Conservation (phyloP, 2,888 invertebrate genomes). For the Amiota mariae region DNA sequence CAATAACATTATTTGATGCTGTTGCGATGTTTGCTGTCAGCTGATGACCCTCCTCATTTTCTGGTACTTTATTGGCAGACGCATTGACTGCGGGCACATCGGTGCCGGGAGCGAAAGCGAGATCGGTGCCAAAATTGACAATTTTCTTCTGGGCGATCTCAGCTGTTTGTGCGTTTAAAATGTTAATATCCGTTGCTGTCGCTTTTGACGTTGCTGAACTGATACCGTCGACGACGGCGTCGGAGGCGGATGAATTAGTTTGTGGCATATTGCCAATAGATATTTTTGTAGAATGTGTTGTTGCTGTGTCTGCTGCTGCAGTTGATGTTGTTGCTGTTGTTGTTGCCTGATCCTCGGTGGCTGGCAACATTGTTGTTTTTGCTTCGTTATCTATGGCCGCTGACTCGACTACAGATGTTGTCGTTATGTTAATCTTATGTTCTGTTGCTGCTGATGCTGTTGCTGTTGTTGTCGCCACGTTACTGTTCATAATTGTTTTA, state of each 20-base stretch:
- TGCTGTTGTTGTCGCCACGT: constrained; percentile 40
- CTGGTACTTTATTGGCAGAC: constrained; percentile 17
- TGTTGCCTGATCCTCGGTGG: constrained; percentile 54
- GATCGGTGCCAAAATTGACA: not conserved
- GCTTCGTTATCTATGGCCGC: constrained; percentile 40
- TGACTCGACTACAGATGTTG: constrained; percentile 29
- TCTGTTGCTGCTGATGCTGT: constrained; percentile 29
- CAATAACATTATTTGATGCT: constrained; percentile 39
- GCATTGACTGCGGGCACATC: constrained; percentile 5
- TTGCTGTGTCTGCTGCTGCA: constrained; percentile 43
- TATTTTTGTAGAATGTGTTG: constrained; percentile 36
- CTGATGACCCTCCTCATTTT: constrained; percentile 46
- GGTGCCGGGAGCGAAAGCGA: not conserved
- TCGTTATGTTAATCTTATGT: constrained; percentile 27
- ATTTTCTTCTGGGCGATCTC: constrained; percentile 11
- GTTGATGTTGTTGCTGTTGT: constrained; percentile 50
- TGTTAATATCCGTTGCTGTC: constrained; percentile 18
- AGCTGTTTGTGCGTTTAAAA: constrained; percentile 20
- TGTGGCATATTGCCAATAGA: constrained; percentile 35
- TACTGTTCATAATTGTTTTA: constrained; percentile 35
- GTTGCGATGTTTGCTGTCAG: constrained; percentile 48
- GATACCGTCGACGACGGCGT: constrained; percentile 32
- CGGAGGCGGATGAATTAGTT: constrained; percentile 27
- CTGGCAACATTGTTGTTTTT: constrained; percentile 59
- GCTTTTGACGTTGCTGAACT: constrained; percentile 26